Percentiles rank a stretch among this genome's conserved stretches.
These are phyloP conservation scores for Acanthaster planci DNA, from an alignment of 35 echinoderm and acorn worm species.

Conservation along the genomic window DNA sequence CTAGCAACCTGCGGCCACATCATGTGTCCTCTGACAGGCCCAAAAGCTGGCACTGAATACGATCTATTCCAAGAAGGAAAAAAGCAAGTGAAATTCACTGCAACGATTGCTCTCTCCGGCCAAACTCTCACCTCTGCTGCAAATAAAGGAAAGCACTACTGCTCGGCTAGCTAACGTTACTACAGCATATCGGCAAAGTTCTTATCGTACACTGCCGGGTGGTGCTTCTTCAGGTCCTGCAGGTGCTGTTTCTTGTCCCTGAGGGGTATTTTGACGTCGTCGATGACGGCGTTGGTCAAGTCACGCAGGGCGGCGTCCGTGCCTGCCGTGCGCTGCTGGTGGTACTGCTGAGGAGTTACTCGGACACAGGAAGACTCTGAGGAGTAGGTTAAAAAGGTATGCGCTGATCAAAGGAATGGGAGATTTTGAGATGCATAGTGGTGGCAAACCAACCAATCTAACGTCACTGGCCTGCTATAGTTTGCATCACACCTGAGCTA, in stretches of 20 bases:
- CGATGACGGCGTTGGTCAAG: slow-evolving; percentile 84
- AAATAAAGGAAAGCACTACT: background rate
- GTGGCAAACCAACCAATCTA: no score
- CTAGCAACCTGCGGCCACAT: no score
- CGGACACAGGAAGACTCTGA: slow-evolving; percentile 55
- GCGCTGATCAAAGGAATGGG: no score
- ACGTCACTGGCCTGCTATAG: no score
- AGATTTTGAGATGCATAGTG: no score
- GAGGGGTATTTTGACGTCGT: slow-evolving; percentile 67
- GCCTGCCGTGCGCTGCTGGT: background rate
- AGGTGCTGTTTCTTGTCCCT: slow-evolving; percentile 93
- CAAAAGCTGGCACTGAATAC: no score
- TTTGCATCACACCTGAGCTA: no score
- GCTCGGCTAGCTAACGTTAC: background rate
- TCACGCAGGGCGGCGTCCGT: slow-evolving; percentile 54
- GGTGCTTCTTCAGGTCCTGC: slow-evolving; percentile 79
- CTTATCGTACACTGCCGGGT: slow-evolving; percentile 58
- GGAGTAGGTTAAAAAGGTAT: no score
- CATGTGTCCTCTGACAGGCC: no score
- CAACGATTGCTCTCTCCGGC: no score
- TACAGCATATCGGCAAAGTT: slow-evolving; percentile 87
- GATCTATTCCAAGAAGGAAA: no score
- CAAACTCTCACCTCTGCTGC: background rate
- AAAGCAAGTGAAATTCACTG: no score
- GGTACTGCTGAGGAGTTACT: slow-evolving; percentile 45